A percentile compares a stretch with the other conserved stretches of the same genome.
phyloP scores from a whole-genome alignment of 2,888 invertebrate genomes.

The Calameuta pallipes region DNA sequence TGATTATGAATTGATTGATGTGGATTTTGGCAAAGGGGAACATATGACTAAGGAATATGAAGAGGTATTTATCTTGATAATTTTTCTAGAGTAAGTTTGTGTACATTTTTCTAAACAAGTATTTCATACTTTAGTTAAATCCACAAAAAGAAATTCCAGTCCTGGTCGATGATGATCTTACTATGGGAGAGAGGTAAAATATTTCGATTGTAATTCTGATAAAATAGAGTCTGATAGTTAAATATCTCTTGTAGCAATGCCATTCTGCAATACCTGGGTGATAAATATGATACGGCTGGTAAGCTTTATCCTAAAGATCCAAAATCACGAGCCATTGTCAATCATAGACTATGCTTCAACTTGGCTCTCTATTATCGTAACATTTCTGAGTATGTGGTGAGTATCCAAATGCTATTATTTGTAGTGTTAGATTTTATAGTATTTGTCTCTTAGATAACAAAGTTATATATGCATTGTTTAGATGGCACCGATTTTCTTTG shows the following conservation, averaged over 20 bases:
- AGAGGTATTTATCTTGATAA: constrained; percentile 67
- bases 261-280: constrained; percentile 79
- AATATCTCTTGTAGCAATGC: constrained; percentile 68
- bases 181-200: constrained; percentile 76
- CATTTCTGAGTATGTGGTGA: constrained; percentile 75
- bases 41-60: constrained; percentile 80
- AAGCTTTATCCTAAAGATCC: constrained; percentile 79
- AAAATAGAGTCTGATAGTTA: background rate
- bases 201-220: background rate
- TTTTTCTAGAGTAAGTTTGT: constrained; percentile 4
- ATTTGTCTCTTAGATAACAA: background rate
- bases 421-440: background rate
- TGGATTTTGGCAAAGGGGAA: constrained; percentile 79
- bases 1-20: constrained; percentile 74
- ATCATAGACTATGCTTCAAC: constrained; percentile 84
- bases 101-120: constrained; percentile 36
- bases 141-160: constrained; percentile 84
- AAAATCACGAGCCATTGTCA: constrained; percentile 78
- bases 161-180: constrained; percentile 83
- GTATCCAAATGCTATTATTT: constrained; percentile 38
- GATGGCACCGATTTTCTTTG: constrained; percentile 84
- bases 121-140: constrained; percentile 72
- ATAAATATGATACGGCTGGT: constrained; percentile 76
- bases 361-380: constrained; percentile 80
- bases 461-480: constrained; percentile 53